Evolutionary conservation across 2,113 vertebrate species (phyloP).

Genomic region (Podarcis cretensis): DNA sequence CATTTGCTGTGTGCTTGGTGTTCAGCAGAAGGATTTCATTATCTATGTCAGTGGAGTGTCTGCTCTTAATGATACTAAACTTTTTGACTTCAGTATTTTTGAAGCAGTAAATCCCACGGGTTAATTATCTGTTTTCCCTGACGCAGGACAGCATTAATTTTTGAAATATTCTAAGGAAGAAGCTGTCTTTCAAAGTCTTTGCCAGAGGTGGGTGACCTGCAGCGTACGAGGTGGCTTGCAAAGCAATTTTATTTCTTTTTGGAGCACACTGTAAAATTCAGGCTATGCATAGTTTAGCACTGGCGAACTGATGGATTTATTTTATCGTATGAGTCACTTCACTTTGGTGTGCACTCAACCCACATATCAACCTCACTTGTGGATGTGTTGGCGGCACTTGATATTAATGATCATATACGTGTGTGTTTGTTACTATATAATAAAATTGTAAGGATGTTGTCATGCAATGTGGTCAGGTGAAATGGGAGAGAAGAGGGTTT

Average conservation of each 20-base stretch:
- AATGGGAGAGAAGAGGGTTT: too few species aligned
- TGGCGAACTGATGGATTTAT: not conserved
- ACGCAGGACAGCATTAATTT: conserved; percentile 10
- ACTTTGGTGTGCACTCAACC: not conserved
- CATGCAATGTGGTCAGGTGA: too few species aligned
- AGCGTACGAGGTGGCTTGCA: not conserved
- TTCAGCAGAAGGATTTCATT: conserved; percentile 26
- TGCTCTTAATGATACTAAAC: conserved; percentile 37
- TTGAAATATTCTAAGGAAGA: conserved; percentile 41
- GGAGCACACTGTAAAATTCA: not conserved
- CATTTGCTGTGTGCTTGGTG: not conserved
- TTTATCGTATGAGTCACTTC: not conserved
- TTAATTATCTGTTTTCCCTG: conserved; percentile 44
- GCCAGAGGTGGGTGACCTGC: conserved; percentile 3
- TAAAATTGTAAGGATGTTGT: too few species aligned
- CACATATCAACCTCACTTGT: not conserved
- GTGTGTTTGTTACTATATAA: too few species aligned
- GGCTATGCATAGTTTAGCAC: not conserved
- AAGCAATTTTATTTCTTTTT: conserved; percentile 7
- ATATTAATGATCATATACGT: not conserved
- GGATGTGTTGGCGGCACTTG: too few species aligned
- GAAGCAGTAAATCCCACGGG: conserved; percentile 21
- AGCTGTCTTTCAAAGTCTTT: conserved; percentile 28
- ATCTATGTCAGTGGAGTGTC: conserved; percentile 11
- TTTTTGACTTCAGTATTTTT: conserved; percentile 45